A percentile compares a stretch with the other conserved stretches of the same genome.
Conservation (phyloP, 2,113 vertebrate species). For the Empidonax traillii region DNA sequence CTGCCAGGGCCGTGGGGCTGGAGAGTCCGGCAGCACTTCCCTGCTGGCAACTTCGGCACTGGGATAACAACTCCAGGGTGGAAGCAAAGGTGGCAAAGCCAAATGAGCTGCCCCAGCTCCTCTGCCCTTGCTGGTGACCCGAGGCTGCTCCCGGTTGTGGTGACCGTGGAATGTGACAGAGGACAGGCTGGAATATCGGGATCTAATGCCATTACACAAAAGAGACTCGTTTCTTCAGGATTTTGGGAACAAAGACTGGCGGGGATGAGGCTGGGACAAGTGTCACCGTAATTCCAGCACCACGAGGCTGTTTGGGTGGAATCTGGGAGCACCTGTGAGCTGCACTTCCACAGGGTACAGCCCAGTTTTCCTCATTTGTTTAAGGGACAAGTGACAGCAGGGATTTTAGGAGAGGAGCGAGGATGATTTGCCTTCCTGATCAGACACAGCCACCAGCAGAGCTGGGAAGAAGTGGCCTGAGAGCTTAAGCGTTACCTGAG, state of each 20-base stretch:
- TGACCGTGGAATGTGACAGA: fast-evolving
- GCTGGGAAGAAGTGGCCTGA: neutral
- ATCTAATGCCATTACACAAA: fast-evolving
- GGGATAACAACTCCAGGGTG: neutral
- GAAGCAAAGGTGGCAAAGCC: neutral
- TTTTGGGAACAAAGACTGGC: neutral
- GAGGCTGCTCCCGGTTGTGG: neutral
- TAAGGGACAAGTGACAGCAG: neutral
- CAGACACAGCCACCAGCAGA: neutral
- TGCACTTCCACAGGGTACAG: fast-evolving
- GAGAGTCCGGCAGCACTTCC: slow-evolving; percentile 60
- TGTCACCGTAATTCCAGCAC: neutral
- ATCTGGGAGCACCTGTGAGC: neutral
- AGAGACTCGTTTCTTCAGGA: fast-evolving
- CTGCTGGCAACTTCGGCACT: slow-evolving; percentile 32
- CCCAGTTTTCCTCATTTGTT: fast-evolving
- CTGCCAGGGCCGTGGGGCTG: slow-evolving; percentile 54
- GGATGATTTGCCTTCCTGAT: neutral
- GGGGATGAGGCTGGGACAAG: neutral
- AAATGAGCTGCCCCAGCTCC: fast-evolving
- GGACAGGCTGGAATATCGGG: neutral
- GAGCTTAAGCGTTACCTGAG: neutral
- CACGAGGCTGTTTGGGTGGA: neutral
- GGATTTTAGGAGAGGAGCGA: neutral
- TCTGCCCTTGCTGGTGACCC: neutral